Conservation (phyloP, 1,140 invertebrate genomes). For the Trichomalopsis sarcophagae region DNA sequence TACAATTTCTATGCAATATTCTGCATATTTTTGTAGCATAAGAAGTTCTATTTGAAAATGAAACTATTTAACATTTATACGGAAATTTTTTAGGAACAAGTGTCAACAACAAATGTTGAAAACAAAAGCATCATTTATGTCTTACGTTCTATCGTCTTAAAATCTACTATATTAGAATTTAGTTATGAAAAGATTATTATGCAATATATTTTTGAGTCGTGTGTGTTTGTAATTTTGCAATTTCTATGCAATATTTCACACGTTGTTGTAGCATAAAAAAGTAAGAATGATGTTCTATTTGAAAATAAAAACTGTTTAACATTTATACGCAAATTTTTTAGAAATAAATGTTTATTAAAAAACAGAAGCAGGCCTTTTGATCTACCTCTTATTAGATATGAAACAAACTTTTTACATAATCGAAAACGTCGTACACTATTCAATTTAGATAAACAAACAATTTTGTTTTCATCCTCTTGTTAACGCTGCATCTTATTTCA, state of each 20-base stretch:
- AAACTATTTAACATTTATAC: background rate
- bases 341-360: constrained; percentile 3
- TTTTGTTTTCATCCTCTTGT: background rate
- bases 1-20: background rate
- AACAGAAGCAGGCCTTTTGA: background rate
- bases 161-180: background rate
- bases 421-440: too few relatives aligned
- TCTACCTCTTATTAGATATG: background rate
- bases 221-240: background rate
- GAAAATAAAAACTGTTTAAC: background rate
- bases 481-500: background rate
- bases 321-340: constrained; percentile 8
- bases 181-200: background rate
- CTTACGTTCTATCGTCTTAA: too few relatives aligned
- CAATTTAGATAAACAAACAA: background rate
- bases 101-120: background rate
- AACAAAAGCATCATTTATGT: background rate
- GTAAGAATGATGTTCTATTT: constrained; percentile 8
- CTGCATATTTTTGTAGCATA: background rate
- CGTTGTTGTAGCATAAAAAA: background rate
- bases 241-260: background rate
- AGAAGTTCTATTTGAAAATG: constrained; percentile 1
- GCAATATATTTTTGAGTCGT: constrained; percentile 11
- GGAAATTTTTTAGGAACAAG: background rate
- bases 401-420: too few relatives aligned